phyloP scores from a whole-genome alignment of 2,113 vertebrate species.

The Tyrannus savana region DNA sequence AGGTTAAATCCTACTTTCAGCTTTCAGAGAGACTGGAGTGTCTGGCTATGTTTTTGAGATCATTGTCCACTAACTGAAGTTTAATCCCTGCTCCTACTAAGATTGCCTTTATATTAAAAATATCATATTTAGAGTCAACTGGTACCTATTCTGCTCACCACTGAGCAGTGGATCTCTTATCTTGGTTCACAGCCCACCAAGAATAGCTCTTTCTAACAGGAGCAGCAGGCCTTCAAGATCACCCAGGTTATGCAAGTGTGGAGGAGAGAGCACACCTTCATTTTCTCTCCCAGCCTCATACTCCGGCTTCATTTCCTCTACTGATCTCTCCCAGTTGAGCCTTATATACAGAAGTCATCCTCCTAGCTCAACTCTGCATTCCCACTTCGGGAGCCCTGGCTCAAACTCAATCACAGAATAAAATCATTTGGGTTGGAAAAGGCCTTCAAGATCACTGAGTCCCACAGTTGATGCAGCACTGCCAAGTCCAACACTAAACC shows the following conservation, averaged over 20 bases:
- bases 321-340: neutral
- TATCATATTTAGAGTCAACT: neutral
- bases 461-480: neutral
- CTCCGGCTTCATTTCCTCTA: neutral
- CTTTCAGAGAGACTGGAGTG: neutral
- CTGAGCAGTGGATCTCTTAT: neutral
- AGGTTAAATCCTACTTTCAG: neutral
- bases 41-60: neutral
- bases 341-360: neutral
- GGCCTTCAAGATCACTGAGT: neutral
- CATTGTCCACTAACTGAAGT: neutral
- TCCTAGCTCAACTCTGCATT: neutral
- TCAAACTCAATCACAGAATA: neutral
- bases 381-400: neutral
- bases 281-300: neutral
- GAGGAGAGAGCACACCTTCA: neutral
- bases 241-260: fast-evolving
- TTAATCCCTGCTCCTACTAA: neutral
- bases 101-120: neutral
- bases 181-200: neutral
- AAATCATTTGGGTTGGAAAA: neutral
- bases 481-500: neutral
- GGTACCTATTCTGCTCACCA: neutral
- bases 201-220: neutral
- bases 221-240: no score